These are phyloP conservation scores for Glyphotaelius pellucidus DNA, from an alignment of 2,888 invertebrate species.

Conservation along the genomic window DNA sequence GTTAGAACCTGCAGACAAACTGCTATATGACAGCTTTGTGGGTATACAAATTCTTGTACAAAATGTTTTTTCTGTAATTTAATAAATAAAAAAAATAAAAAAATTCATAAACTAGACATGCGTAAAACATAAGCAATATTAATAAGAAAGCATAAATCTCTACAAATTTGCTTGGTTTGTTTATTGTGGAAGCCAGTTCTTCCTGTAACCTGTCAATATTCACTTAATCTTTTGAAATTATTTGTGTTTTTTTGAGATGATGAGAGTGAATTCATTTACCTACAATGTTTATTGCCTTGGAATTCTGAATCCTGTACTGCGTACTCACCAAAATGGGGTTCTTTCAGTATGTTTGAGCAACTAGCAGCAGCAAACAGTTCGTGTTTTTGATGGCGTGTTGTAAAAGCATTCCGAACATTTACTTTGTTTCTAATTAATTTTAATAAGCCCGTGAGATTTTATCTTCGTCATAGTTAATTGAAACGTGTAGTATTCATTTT, in stretches of 20 bases:
- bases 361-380: background rate
- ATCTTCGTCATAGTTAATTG: background rate
- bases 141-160: no score
- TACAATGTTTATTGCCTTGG: background rate
- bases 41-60: no score
- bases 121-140: no score
- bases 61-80: no score
- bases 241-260: background rate
- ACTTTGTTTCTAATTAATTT: slow-evolving; percentile 1
- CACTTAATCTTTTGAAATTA: background rate
- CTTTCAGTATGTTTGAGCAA: background rate
- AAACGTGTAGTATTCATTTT: background rate
- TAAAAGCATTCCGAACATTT: background rate
- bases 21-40: no score
- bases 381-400: slow-evolving; percentile 2
- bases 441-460: background rate
- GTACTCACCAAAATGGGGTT: background rate
- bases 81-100: no score
- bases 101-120: no score
- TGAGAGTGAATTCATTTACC: background rate
- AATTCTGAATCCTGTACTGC: background rate
- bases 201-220: background rate
- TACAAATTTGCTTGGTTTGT: background rate
- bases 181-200: no score
- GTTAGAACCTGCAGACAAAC: no score